Evolutionary conservation across 1,140 invertebrate genomes (phyloP).

Genomic region (Trichonephila inaurata): DNA sequence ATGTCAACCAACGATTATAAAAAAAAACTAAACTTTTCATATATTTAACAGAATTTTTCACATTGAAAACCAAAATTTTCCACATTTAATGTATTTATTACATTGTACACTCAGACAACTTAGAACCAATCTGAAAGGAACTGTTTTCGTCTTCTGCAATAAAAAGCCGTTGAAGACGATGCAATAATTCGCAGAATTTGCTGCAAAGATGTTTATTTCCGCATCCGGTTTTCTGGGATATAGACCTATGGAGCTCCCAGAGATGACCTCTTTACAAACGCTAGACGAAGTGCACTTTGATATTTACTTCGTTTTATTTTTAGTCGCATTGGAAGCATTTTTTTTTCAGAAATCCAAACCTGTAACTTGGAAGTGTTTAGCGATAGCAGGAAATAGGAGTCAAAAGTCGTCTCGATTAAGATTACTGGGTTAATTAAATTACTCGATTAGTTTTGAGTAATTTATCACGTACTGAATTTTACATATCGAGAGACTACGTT

Average conservation of each 20-base stretch:
- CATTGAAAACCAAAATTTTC: too few relatives aligned
- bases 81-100: too few relatives aligned
- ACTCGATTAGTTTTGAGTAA: too few relatives aligned
- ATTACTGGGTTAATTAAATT: too few relatives aligned
- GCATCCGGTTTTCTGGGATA: constrained; percentile 9
- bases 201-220: not conserved
- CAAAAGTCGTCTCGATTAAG: too few relatives aligned
- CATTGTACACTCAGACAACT: too few relatives aligned
- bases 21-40: too few relatives aligned
- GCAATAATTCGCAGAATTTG: not conserved
- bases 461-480: too few relatives aligned
- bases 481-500: too few relatives aligned
- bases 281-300: not conserved
- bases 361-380: not conserved
- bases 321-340: not conserved
- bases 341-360: not conserved
- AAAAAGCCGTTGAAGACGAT: not conserved
- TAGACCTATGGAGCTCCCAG: not conserved
- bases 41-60: too few relatives aligned
- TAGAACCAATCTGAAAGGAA: not conserved
- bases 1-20: too few relatives aligned
- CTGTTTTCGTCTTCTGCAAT: not conserved
- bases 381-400: not conserved
- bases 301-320: not conserved
- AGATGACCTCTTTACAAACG: constrained; percentile 8